A percentile compares a stretch with the other conserved stretches of the same genome.
Evolutionary conservation across 1,140 invertebrate genomes (phyloP).

Genomic region (Drosophila miranda): DNA sequence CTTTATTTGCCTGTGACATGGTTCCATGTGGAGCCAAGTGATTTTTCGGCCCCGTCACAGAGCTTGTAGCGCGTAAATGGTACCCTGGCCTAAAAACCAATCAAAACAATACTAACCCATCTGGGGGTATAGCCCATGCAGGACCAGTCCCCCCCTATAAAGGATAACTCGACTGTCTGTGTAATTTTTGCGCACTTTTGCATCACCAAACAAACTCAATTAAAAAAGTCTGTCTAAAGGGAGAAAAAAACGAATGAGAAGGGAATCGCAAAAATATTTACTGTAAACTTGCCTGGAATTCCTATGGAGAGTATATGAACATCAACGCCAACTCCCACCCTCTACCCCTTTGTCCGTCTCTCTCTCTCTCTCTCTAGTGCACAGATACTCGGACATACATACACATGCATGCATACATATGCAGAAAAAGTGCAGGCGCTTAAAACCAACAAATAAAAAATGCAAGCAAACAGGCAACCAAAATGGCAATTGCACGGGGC

Average conservation of each 20-base stretch:
- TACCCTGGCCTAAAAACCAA: conserved; percentile 68
- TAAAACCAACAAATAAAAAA: conserved; percentile 80
- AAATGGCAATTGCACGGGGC: conserved; percentile 75
- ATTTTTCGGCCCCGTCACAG: conserved; percentile 36
- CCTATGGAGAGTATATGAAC: conserved; percentile 67
- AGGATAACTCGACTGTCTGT: conserved; percentile 58
- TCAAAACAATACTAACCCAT: conserved; percentile 64
- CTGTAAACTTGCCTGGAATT: conserved; percentile 65
- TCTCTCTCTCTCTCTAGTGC: too few relatives aligned
- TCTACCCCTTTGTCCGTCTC: neutral
- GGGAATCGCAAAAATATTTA: conserved; percentile 80
- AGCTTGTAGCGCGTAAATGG: conserved; percentile 32
- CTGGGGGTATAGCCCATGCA: conserved; percentile 4
- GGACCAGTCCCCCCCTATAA: conserved; percentile 3
- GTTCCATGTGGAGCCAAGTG: conserved; percentile 36
- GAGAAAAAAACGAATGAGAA: conserved; percentile 8
- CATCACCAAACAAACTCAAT: conserved; percentile 80
- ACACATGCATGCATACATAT: conserved; percentile 7
- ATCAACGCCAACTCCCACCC: conserved; percentile 41
- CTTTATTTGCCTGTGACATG: conserved; percentile 8
- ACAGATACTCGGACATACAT: conserved; percentile 1
- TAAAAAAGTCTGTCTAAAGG: conserved; percentile 70
- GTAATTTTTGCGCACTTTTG: conserved; percentile 79
- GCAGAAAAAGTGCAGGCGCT: conserved; percentile 68
- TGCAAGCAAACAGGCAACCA: conserved; percentile 76